Evolutionary conservation across 2,888 invertebrate genomes (phyloP).

Genomic region (Apamea anceps): DNA sequence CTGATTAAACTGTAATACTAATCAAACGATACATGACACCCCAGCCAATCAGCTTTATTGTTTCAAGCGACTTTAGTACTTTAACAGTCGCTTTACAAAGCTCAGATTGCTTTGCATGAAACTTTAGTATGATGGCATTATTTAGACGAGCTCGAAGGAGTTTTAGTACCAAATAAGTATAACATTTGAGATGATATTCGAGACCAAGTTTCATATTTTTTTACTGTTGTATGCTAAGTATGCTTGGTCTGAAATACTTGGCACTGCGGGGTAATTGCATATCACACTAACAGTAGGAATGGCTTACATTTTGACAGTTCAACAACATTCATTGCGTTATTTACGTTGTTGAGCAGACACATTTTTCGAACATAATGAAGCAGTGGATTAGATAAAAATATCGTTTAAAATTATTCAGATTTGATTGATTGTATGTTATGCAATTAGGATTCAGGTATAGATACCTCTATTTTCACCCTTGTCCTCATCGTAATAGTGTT

Average conservation of each 20-base stretch:
- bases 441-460: no score
- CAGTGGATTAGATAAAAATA: no score
- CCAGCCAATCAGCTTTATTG: slow-evolving; percentile 41
- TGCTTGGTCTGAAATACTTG: neutral
- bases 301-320: no score
- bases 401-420: no score
- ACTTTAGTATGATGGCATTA: slow-evolving; percentile 39
- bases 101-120: slow-evolving; percentile 33
- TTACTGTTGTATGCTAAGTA: neutral
- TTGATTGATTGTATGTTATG: no score
- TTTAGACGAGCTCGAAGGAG: slow-evolving; percentile 44
- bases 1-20: slow-evolving; percentile 61
- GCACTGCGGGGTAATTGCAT: no score
- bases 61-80: slow-evolving; percentile 17
- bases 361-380: no score
- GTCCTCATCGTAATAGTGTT: neutral
- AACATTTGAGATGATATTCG: slow-evolving; percentile 20
- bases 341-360: no score
- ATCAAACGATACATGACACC: slow-evolving; percentile 61
- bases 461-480: neutral
- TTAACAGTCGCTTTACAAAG: neutral
- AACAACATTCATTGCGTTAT: no score
- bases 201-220: neutral
- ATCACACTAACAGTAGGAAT: no score
- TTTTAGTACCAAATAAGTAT: slow-evolving; percentile 46